A percentile compares a stretch with the other conserved stretches of the same genome.
Evolutionary conservation across 1,140 invertebrate genomes (phyloP).

Genomic region (Orius insidiosus): DNA sequence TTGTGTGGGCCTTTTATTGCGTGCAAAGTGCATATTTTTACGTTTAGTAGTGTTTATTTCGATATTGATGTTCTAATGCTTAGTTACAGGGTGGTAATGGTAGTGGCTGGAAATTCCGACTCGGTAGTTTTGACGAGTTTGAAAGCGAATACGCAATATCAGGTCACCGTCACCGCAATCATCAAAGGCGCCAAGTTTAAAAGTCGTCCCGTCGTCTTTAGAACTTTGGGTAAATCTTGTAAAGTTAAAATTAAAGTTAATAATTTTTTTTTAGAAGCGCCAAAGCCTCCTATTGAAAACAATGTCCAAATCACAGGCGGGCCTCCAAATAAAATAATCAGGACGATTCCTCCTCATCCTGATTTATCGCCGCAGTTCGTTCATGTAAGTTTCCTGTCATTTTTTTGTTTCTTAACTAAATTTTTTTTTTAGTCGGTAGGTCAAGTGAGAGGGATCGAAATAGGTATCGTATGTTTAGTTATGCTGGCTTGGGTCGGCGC

Average conservation of each 20-base stretch:
- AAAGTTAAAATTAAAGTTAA: not conserved
- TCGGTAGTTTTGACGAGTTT: constrained; percentile 61
- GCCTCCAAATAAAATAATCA: constrained; percentile 10
- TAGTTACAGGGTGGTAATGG: constrained; percentile 80
- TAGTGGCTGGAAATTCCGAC: constrained; percentile 68
- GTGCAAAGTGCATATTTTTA: too few relatives aligned
- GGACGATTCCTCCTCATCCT: constrained; percentile 11
- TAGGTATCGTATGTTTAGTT: constrained; percentile 53
- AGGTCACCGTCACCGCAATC: constrained; percentile 61
- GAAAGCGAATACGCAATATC: constrained; percentile 69
- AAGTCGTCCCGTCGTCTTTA: constrained; percentile 68
- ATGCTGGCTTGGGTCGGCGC: constrained; percentile 58
- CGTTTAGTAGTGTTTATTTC: too few relatives aligned
- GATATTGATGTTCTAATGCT: constrained; percentile 5
- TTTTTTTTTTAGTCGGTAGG: constrained; percentile 9
- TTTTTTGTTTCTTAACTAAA: not conserved
- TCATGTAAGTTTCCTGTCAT: constrained; percentile 10
- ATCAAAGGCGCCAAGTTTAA: constrained; percentile 57
- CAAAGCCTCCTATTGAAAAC: constrained; percentile 12
- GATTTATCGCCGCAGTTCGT: constrained; percentile 8
- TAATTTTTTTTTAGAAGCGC: constrained; percentile 13
- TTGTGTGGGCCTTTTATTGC: too few relatives aligned
- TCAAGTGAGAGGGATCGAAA: constrained; percentile 50
- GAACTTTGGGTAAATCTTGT: constrained; percentile 49
- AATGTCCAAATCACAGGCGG: constrained; percentile 15